A percentile compares a stretch with the other conserved stretches of the same genome.
These are phyloP conservation scores for Spea hammondii DNA, from an alignment of 2,797 vertebrate genomes.

Conservation along the genomic window DNA sequence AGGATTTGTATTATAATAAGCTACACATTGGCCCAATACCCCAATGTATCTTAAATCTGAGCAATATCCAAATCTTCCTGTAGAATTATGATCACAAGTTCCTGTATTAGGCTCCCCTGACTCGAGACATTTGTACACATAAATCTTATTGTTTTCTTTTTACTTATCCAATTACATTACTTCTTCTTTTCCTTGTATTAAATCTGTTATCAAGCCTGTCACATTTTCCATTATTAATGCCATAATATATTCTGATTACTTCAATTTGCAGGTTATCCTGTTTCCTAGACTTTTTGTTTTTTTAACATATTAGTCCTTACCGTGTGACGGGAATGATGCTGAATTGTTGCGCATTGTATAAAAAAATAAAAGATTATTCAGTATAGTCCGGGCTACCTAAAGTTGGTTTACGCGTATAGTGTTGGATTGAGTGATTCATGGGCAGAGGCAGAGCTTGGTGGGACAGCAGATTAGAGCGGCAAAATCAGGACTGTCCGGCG, in stretches of 20 bases:
- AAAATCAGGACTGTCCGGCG: no score
- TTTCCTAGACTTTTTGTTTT: slow-evolving; percentile 25
- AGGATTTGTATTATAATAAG: slow-evolving; percentile 49
- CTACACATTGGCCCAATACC: slow-evolving; percentile 44
- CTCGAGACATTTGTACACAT: slow-evolving; percentile 10
- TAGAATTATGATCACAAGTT: slow-evolving; percentile 32
- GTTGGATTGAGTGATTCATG: no score
- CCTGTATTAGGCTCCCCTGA: slow-evolving; percentile 37
- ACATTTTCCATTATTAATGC: slow-evolving; percentile 18
- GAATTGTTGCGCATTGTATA: no score
- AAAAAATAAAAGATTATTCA: no score
- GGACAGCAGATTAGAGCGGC: no score
- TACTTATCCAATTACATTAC: slow-evolving; percentile 47
- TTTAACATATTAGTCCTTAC: neutral
- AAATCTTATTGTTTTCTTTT: slow-evolving; percentile 48
- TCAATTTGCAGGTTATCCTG: slow-evolving; percentile 28
- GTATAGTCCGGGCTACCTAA: no score
- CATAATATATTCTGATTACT: slow-evolving; percentile 27
- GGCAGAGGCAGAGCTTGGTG: no score
- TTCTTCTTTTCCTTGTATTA: slow-evolving; percentile 30
- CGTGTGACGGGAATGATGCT: neutral
- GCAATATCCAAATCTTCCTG: slow-evolving; percentile 46
- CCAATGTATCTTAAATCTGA: slow-evolving; percentile 37
- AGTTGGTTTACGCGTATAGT: no score
- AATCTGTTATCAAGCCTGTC: slow-evolving; percentile 48